Conservation (phyloP, 2,888 invertebrate species). For the Rhogogaster chlorosoma region DNA sequence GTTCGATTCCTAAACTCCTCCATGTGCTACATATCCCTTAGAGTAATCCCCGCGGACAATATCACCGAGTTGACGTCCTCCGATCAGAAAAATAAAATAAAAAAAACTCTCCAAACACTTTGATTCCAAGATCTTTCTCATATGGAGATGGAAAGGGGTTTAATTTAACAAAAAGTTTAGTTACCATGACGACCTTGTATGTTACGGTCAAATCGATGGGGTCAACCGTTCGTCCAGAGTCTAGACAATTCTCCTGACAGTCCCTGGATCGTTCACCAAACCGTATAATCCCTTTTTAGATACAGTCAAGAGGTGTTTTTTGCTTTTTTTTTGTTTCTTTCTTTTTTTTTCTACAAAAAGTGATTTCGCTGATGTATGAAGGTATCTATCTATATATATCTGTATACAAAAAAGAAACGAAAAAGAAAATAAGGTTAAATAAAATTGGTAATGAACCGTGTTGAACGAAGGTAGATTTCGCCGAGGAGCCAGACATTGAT, state of each 20-base stretch:
- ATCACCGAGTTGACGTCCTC: neutral
- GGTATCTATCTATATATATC: no score
- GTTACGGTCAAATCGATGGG: conserved; percentile 3
- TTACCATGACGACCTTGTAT: neutral
- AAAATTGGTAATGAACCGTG: neutral
- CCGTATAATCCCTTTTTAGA: neutral
- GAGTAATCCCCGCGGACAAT: no score
- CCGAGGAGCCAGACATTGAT: neutral
- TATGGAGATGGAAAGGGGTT: neutral
- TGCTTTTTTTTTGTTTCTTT: neutral
- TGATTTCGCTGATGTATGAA: neutral
- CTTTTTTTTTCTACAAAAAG: neutral
- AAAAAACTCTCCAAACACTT: neutral
- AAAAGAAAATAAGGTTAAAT: neutral
- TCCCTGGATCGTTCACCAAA: neutral
- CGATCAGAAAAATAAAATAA: neutral
- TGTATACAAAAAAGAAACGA: no score
- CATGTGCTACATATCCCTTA: neutral
- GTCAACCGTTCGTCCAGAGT: neutral
- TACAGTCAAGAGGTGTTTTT: neutral
- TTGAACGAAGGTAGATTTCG: neutral
- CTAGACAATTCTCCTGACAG: conserved; percentile 10
- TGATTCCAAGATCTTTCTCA: neutral
- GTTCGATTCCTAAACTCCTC: neutral
- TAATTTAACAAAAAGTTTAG: neutral